Conservation (phyloP, 2,113 vertebrate genomes). For the Dolichotis patagonum region DNA sequence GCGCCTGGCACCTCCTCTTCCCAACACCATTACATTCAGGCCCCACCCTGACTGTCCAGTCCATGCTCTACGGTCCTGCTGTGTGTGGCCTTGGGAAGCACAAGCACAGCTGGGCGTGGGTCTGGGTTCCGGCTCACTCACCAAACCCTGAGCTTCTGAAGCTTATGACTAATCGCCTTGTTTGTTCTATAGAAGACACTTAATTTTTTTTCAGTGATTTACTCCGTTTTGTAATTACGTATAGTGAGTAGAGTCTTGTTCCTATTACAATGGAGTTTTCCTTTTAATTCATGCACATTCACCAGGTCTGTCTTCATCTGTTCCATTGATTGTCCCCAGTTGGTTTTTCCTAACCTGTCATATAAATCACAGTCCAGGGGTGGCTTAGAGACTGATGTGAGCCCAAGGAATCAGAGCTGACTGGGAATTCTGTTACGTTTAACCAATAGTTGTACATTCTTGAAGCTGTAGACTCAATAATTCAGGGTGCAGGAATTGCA, state of each 20-base stretch:
- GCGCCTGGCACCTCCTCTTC: neutral
- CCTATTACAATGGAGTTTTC: slow-evolving; percentile 78
- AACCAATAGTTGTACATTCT: neutral
- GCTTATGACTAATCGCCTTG: slow-evolving; percentile 80
- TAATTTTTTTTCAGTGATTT: slow-evolving; percentile 76
- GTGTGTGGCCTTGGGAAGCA: neutral
- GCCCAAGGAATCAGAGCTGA: neutral
- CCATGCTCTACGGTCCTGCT: rapidly evolving
- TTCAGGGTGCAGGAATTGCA: neutral
- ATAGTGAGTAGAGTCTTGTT: slow-evolving; percentile 83
- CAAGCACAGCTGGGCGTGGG: neutral
- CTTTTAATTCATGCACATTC: slow-evolving; percentile 77
- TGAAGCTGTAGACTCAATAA: neutral
- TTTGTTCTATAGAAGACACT: slow-evolving; percentile 79
- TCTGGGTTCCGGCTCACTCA: slow-evolving; percentile 5
- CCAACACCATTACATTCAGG: too few relatives aligned
- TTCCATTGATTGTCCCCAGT: slow-evolving; percentile 70
- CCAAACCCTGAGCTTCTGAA: slow-evolving; percentile 61
- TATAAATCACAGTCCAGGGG: slow-evolving; percentile 68
- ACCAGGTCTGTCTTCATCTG: slow-evolving; percentile 64
- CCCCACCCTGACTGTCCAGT: neutral
- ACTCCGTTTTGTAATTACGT: slow-evolving; percentile 81
- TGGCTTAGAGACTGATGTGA: slow-evolving; percentile 42
- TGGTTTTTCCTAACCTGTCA: slow-evolving; percentile 76
- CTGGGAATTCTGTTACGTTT: neutral